Percentiles rank a stretch among this genome's conserved stretches.
phyloP scores from a whole-genome alignment of 2,888 invertebrate species.

The Hyles lineata region DNA sequence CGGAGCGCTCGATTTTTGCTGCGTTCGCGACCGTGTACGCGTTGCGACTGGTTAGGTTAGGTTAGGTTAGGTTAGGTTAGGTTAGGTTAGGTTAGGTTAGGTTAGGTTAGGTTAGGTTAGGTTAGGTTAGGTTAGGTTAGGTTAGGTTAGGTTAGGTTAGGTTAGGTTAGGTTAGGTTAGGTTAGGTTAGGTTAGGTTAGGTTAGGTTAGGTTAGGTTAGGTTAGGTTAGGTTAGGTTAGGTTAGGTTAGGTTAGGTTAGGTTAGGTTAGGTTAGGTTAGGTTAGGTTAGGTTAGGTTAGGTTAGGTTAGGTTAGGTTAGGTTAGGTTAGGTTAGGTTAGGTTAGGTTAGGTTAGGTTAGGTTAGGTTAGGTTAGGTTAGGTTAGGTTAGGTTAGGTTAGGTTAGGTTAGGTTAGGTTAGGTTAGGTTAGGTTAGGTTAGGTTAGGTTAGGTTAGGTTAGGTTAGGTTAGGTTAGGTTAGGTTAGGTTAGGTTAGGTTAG shows the following conservation, averaged over 20 bases:
- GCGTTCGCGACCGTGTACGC: neutral
- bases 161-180: constrained; percentile 33
- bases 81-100: constrained; percentile 14
- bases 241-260: constrained; percentile 34
- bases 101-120: constrained; percentile 30
- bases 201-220: constrained; percentile 33
- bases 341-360: constrained; percentile 32
- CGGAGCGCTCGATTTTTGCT: constrained; percentile 8
- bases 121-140: constrained; percentile 32
- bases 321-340: constrained; percentile 34
- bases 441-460: constrained; percentile 32
- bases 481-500: too few relatives aligned
- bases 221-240: constrained; percentile 33
- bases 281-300: constrained; percentile 42
- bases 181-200: constrained; percentile 21
- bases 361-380: constrained; percentile 33
- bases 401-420: constrained; percentile 34
- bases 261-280: constrained; percentile 40
- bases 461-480: constrained; percentile 32
- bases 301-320: constrained; percentile 37
- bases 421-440: constrained; percentile 26
- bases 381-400: constrained; percentile 34
- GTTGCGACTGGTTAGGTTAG: constrained; percentile 34
- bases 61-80: constrained; percentile 32
- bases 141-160: constrained; percentile 33